Percentiles rank a stretch among this genome's conserved stretches.
Evolutionary conservation across 2,888 invertebrate species (phyloP).

Genomic region (Alsophila aescularia): DNA sequence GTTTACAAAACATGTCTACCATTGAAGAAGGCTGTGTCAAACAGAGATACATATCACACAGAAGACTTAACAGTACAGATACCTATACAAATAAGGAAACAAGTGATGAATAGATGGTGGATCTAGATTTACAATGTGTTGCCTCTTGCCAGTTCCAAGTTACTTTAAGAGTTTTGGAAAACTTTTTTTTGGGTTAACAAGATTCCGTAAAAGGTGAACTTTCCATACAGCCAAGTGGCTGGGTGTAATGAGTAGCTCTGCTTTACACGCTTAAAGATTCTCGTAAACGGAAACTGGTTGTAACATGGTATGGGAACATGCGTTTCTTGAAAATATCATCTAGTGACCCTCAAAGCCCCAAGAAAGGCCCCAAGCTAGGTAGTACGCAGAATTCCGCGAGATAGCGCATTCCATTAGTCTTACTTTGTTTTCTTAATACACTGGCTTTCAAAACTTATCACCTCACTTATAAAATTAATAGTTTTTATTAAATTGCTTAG

Average conservation of each 20-base stretch:
- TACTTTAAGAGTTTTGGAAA: conserved; percentile 11
- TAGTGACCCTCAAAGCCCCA: no score
- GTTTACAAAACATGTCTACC: no score
- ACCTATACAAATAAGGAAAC: no score
- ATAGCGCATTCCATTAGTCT: conserved; percentile 6
- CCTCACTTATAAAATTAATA: no score
- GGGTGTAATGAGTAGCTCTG: conserved; percentile 19
- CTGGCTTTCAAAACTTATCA: no score
- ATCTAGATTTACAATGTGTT: neutral
- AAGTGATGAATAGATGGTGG: neutral
- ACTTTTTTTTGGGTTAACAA: conserved; percentile 35
- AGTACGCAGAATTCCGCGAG: conserved; percentile 3
- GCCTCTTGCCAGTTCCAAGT: neutral
- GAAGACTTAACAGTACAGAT: no score
- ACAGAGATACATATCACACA: no score
- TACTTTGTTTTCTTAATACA: neutral
- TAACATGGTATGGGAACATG: conserved; percentile 10
- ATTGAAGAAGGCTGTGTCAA: no score
- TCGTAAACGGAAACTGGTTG: conserved; percentile 23
- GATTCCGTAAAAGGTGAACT: conserved; percentile 55
- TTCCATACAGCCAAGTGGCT: conserved; percentile 42
- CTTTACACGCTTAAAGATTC: conserved; percentile 18
- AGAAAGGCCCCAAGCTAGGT: neutral
- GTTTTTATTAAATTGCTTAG: no score
- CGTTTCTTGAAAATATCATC: conserved; percentile 22